Evolutionary conservation across 2,888 invertebrate species (phyloP).

Genomic region (Scaptomyza reducta): DNA sequence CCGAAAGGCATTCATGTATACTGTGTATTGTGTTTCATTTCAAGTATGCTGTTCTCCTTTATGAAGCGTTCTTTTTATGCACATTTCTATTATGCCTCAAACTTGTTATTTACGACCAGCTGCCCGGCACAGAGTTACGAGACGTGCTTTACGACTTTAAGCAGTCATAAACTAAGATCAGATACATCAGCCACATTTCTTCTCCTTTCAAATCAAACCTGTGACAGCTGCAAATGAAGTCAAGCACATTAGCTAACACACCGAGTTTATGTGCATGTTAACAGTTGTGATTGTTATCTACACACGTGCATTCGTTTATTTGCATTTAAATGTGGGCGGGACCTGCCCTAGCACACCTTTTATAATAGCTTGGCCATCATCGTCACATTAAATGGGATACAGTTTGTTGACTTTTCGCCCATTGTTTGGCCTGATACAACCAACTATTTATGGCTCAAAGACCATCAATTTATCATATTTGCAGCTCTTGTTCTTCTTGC

Average conservation of each 20-base stretch:
- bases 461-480: conserved; percentile 66
- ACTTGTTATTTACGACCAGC: conserved; percentile 33
- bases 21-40: neutral
- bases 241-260: conserved; percentile 13
- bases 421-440: conserved; percentile 11
- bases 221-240: conserved; percentile 25
- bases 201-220: neutral
- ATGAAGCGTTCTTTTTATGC: conserved; percentile 8
- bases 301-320: conserved; percentile 9
- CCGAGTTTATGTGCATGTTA: conserved; percentile 25
- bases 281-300: conserved; percentile 24
- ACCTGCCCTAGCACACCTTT: conserved; percentile 6
- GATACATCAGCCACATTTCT: conserved; percentile 4
- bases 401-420: conserved; percentile 26
- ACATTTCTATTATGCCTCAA: neutral
- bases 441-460: conserved; percentile 47
- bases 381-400: conserved; percentile 37
- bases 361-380: conserved; percentile 42
- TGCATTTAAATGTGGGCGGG: conserved; percentile 12
- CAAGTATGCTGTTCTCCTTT: conserved; percentile 2
- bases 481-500: conserved; percentile 12
- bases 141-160: conserved; percentile 30
- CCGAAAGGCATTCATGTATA: neutral
- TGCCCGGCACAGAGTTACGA: conserved; percentile 14
- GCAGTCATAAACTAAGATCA: conserved; percentile 30